Conservation (phyloP, 2,797 vertebrate species). For the Lerista edwardsae region DNA sequence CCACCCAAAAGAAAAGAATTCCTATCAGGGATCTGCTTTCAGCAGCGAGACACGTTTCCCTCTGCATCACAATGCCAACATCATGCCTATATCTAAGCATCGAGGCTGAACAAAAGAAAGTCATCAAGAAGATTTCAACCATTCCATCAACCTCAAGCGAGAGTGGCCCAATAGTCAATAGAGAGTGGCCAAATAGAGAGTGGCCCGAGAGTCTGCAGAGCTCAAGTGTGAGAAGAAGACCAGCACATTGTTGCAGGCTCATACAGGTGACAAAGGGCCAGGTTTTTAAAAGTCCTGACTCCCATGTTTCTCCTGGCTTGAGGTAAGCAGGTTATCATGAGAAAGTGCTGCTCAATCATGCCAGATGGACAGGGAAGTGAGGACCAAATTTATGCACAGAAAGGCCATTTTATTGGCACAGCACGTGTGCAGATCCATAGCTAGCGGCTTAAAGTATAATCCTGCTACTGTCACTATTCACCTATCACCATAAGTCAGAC, state of each 20-base stretch:
- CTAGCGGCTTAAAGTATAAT: slow-evolving; percentile 37
- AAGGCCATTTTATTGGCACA: slow-evolving; percentile 18
- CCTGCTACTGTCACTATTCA: slow-evolving; percentile 35
- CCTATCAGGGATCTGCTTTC: not conserved
- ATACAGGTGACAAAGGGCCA: not conserved
- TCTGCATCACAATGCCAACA: not conserved
- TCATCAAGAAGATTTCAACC: not conserved
- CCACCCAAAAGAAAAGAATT: not conserved
- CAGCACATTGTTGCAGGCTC: not conserved
- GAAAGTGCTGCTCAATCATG: slow-evolving; percentile 10
- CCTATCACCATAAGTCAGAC: slow-evolving; percentile 39
- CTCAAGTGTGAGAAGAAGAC: not conserved
- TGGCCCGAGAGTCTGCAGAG: not conserved
- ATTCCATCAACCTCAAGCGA: not conserved
- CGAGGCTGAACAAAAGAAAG: not conserved
- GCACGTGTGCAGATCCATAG: slow-evolving; percentile 10
- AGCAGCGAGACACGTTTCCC: not conserved
- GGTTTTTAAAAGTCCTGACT: slow-evolving; percentile 1
- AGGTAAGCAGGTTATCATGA: slow-evolving; percentile 18
- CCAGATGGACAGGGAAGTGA: slow-evolving; percentile 19
- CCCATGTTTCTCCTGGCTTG: not conserved
- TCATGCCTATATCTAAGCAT: not conserved
- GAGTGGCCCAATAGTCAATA: not conserved
- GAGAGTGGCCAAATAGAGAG: no score
- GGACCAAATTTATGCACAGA: slow-evolving; percentile 12